Evolutionary conservation across 23 tunicate genomes (phyloP).

Genomic region (Trididemnum nubilum): DNA sequence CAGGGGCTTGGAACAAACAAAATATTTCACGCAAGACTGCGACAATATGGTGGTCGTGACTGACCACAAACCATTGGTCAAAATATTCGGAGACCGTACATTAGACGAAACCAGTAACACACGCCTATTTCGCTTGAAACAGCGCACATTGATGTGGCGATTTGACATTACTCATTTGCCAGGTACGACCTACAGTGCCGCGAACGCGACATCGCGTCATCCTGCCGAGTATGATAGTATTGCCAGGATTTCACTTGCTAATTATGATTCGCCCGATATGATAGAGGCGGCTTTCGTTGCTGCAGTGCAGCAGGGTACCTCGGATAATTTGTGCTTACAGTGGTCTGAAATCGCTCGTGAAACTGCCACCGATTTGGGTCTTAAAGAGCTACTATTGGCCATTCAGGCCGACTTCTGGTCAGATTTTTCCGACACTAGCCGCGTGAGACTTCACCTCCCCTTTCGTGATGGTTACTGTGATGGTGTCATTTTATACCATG

Average conservation of each 20-base stretch:
- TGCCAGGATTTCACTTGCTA: neutral
- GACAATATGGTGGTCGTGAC: constrained; percentile 15
- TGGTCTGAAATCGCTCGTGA: constrained; percentile 4
- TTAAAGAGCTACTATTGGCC: neutral
- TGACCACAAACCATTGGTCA: constrained; percentile 33
- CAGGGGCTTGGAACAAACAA: constrained; percentile 30
- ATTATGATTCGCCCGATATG: neutral
- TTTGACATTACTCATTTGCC: constrained; percentile 18
- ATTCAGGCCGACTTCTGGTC: too few relatives aligned
- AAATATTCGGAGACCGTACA: constrained; percentile 20
- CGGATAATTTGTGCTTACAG: neutral
- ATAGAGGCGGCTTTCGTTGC: neutral
- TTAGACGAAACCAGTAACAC: constrained; percentile 23
- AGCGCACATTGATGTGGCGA: constrained; percentile 22
- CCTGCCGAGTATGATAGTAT: neutral
- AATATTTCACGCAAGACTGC: constrained; percentile 29
- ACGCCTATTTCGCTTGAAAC: constrained; percentile 22
- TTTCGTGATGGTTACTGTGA: too few relatives aligned
- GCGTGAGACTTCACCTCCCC: too few relatives aligned
- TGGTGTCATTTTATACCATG: neutral
- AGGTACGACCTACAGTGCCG: neutral
- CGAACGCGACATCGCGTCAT: neutral
- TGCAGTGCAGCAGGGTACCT: neutral
- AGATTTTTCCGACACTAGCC: too few relatives aligned
- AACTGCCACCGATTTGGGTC: neutral